Conservation (phyloP, 2,888 invertebrate genomes). For the Eueremaeus valkanovi region DNA sequence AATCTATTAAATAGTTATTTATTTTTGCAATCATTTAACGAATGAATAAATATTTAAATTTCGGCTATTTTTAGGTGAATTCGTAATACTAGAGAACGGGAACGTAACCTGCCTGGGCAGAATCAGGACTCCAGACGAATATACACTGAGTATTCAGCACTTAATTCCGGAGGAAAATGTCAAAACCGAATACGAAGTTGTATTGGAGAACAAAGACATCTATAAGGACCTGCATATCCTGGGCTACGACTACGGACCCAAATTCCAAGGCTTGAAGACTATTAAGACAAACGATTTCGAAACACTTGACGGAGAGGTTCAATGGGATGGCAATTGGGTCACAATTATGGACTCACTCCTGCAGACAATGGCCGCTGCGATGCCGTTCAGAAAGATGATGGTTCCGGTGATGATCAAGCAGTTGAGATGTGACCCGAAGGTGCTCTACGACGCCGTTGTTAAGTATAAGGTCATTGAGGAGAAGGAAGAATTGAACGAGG, state of each 20-base stretch:
- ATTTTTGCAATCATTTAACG: no score
- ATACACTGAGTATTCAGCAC: background rate
- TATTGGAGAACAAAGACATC: background rate
- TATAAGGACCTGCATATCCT: background rate
- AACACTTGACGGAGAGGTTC: constrained; percentile 50
- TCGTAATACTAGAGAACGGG: background rate
- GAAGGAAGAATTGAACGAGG: background rate
- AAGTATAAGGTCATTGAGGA: background rate
- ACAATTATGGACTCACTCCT: constrained; percentile 29
- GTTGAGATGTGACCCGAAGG: constrained; percentile 25
- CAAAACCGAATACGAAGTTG: background rate
- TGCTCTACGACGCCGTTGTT: constrained; percentile 16
- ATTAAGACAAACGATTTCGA: constrained; percentile 46
- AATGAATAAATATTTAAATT: no score
- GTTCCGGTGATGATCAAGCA: constrained; percentile 26
- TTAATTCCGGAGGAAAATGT: background rate
- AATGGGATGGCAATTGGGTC: constrained; percentile 42
- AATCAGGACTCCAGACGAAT: background rate
- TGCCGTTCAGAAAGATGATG: constrained; percentile 28
- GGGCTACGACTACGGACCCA: constrained; percentile 4
- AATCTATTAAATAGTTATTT: background rate
- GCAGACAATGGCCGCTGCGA: constrained; percentile 18
- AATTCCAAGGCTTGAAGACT: background rate
- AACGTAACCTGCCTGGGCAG: background rate
- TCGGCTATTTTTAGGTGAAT: no score